Evolutionary conservation across 2,888 invertebrate genomes (phyloP).

Genomic region (Pocota personata): DNA sequence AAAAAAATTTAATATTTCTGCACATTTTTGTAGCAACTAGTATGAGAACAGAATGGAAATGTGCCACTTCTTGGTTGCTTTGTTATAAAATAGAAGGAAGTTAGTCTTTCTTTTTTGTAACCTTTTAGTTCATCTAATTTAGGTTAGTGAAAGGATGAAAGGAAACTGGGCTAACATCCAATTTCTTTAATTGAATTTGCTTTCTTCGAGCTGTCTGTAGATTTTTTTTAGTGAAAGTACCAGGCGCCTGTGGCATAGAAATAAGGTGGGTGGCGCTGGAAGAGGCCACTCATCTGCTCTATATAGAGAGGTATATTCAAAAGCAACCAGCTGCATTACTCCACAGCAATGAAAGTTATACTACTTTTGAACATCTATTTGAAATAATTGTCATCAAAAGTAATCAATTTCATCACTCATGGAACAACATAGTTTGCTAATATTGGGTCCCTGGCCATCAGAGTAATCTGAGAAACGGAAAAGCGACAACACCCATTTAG

Average conservation of each 20-base stretch:
- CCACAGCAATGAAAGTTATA: background rate
- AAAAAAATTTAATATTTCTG: too few relatives aligned
- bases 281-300: background rate
- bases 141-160: background rate
- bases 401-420: too few relatives aligned
- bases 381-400: too few relatives aligned
- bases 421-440: too few relatives aligned
- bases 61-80: too few relatives aligned
- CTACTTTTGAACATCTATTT: background rate
- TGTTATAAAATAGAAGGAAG: too few relatives aligned
- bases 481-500: too few relatives aligned
- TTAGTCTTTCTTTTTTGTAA: too few relatives aligned
- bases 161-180: background rate
- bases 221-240: background rate
- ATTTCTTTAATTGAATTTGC: background rate
- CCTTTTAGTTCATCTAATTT: background rate
- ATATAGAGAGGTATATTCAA: background rate
- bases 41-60: too few relatives aligned
- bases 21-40: too few relatives aligned
- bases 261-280: background rate
- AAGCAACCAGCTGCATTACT: background rate
- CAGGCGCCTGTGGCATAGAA: background rate
- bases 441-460: too few relatives aligned
- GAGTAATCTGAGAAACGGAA: too few relatives aligned
- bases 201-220: background rate